Percentiles rank a stretch among this genome's conserved stretches.
phyloP scores from a whole-genome alignment of 1,140 invertebrate species.

The Diabrotica virgifera region DNA sequence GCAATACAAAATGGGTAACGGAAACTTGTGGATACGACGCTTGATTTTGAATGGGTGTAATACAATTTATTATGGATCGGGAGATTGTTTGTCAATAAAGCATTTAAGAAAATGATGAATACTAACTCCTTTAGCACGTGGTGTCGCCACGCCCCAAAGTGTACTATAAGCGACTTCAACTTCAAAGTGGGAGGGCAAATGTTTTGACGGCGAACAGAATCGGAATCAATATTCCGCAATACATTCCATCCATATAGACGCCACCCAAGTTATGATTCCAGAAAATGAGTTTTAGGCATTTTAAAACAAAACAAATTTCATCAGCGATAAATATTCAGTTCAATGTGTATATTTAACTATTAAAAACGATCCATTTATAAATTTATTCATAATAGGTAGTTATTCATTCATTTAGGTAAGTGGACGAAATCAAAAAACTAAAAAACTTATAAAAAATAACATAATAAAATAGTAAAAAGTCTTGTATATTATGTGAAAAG shows the following conservation, averaged over 20 bases:
- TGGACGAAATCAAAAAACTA: too few relatives aligned
- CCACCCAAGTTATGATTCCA: slow-evolving; percentile 28
- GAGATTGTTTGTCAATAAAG: background rate
- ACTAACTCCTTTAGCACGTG: slow-evolving; percentile 14
- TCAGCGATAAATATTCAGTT: too few relatives aligned
- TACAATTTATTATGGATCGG: background rate
- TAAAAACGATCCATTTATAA: too few relatives aligned
- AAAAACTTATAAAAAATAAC: too few relatives aligned
- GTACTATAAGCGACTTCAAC: slow-evolving; percentile 22
- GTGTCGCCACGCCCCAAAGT: slow-evolving; percentile 21
- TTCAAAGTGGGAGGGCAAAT: slow-evolving; percentile 30
- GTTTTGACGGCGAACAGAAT: slow-evolving; percentile 31
- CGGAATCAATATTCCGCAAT: slow-evolving; percentile 33
- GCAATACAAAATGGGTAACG: too few relatives aligned
- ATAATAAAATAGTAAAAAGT: too few relatives aligned
- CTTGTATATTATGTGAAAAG: too few relatives aligned
- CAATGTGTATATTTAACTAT: too few relatives aligned
- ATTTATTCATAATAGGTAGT: too few relatives aligned
- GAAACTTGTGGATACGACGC: too few relatives aligned
- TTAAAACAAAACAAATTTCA: too few relatives aligned
- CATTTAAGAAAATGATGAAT: slow-evolving; percentile 1
- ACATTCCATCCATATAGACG: slow-evolving; percentile 26
- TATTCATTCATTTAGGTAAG: too few relatives aligned
- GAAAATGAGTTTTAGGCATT: slow-evolving; percentile 16
- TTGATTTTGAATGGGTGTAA: background rate